Conservation (phyloP, 2,888 invertebrate species). For the Ecliptopera silaceata region DNA sequence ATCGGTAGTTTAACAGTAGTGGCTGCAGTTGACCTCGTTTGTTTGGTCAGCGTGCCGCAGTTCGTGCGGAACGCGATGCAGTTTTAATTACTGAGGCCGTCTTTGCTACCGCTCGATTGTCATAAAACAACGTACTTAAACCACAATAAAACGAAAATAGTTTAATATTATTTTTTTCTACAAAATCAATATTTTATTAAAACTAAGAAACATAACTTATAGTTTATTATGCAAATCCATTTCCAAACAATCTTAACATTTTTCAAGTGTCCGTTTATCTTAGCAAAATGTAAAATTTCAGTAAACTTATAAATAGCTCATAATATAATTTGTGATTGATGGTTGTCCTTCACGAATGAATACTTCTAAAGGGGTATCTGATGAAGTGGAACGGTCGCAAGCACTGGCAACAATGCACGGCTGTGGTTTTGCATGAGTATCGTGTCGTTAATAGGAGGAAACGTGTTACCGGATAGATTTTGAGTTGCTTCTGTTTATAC, state of each 20-base stretch:
- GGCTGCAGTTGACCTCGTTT: slow-evolving; percentile 62
- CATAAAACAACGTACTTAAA: slow-evolving; percentile 29
- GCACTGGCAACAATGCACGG: slow-evolving; percentile 41
- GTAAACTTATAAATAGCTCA: too few relatives aligned
- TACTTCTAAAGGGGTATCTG: slow-evolving; percentile 47
- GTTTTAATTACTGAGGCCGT: slow-evolving; percentile 63
- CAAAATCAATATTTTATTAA: too few relatives aligned
- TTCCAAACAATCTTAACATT: too few relatives aligned
- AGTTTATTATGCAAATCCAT: slow-evolving; percentile 18
- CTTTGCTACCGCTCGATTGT: slow-evolving; percentile 50
- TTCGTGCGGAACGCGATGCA: slow-evolving; percentile 71
- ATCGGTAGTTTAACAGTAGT: slow-evolving; percentile 46
- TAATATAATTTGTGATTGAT: slow-evolving; percentile 31
- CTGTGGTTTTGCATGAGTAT: slow-evolving; percentile 42
- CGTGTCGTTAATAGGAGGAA: slow-evolving; percentile 33
- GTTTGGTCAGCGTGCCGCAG: slow-evolving; percentile 49
- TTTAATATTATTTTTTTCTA: background rate
- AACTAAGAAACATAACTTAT: too few relatives aligned
- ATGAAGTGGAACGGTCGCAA: slow-evolving; percentile 46
- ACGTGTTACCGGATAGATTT: slow-evolving; percentile 22
- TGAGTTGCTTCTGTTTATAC: slow-evolving; percentile 23
- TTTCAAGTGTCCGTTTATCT: too few relatives aligned
- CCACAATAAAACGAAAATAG: slow-evolving; percentile 5
- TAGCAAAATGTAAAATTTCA: too few relatives aligned
- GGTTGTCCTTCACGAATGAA: slow-evolving; percentile 55